A percentile compares a stretch with the other conserved stretches of the same genome.
Conservation (phyloP, 2,888 invertebrate species). For the Melanostoma mellinum region DNA sequence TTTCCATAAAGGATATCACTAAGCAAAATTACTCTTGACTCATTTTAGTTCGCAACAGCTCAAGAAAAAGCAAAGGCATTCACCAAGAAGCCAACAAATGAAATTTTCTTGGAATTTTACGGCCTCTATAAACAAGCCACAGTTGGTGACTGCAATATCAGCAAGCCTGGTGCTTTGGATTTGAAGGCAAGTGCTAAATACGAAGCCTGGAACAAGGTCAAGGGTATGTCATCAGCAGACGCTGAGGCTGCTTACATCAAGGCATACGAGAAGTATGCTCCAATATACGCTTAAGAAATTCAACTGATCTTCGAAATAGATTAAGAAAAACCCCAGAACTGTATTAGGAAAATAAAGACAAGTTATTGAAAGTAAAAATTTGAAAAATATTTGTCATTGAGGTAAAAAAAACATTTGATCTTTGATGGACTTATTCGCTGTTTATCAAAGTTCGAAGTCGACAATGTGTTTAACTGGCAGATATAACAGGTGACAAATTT, state of each 20-base stretch:
- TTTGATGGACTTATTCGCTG: too few relatives aligned
- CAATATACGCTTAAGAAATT: conserved; percentile 82
- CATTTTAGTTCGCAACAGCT: conserved; percentile 87
- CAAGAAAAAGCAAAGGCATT: conserved; percentile 89
- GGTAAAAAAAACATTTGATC: too few relatives aligned
- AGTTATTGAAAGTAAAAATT: too few relatives aligned
- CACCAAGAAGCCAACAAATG: conserved; percentile 89
- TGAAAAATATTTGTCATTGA: too few relatives aligned
- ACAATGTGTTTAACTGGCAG: too few relatives aligned
- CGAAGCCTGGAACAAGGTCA: conserved; percentile 94
- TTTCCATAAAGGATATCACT: background rate
- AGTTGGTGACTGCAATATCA: conserved; percentile 91
- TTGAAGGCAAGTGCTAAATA: conserved; percentile 98
- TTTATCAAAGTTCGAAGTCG: too few relatives aligned
- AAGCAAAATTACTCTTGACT: background rate
- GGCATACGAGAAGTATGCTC: conserved; percentile 84
- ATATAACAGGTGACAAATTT: too few relatives aligned
- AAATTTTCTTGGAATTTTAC: conserved; percentile 92
- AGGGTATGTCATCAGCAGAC: conserved; percentile 89
- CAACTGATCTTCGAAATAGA: too few relatives aligned
- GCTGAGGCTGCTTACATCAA: conserved; percentile 93
- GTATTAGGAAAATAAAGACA: too few relatives aligned
- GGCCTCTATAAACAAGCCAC: conserved; percentile 93
- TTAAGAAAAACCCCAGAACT: too few relatives aligned
- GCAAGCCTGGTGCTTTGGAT: conserved; percentile 92